phyloP scores from a whole-genome alignment of 2,888 invertebrate species.

The Linnaemya tessellans region DNA sequence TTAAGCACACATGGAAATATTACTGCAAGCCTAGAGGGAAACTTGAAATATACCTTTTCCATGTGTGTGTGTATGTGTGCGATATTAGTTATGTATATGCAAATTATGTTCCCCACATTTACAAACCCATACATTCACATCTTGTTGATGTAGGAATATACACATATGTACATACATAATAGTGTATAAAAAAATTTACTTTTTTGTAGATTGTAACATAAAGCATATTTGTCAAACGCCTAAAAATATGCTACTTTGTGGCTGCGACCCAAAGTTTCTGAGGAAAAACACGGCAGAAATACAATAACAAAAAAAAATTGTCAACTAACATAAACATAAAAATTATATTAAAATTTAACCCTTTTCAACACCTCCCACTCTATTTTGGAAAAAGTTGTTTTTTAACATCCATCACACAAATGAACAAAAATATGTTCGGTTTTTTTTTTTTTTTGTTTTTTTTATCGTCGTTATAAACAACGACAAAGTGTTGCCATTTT shows the following conservation, averaged over 20 bases:
- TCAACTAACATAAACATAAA: slow-evolving; percentile 54
- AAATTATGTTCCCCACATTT: slow-evolving; percentile 54
- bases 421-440: slow-evolving; percentile 25
- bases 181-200: slow-evolving; percentile 1
- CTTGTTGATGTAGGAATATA: not conserved
- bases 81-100: slow-evolving; percentile 37
- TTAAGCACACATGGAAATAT: slow-evolving; percentile 27
- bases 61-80: not conserved
- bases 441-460: not conserved
- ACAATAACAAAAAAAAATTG: slow-evolving; percentile 10
- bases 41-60: slow-evolving; percentile 53
- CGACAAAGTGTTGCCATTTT: slow-evolving; percentile 63
- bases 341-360: slow-evolving; percentile 70
- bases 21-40: slow-evolving; percentile 70
- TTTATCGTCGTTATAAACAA: slow-evolving; percentile 19
- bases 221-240: slow-evolving; percentile 69
- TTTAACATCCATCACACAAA: slow-evolving; percentile 49
- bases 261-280: slow-evolving; percentile 16
- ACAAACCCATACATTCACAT: not conserved
- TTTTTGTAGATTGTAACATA: slow-evolving; percentile 39
- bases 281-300: not conserved
- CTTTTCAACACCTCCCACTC: slow-evolving; percentile 63
- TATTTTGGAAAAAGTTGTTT: not conserved
- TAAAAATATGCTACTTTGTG: slow-evolving; percentile 66
- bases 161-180: not conserved